Percentiles rank a stretch among this genome's conserved stretches.
These are phyloP conservation scores for Dysdera silvatica DNA, from an alignment of 1,140 invertebrate genomes.

Conservation along the genomic window DNA sequence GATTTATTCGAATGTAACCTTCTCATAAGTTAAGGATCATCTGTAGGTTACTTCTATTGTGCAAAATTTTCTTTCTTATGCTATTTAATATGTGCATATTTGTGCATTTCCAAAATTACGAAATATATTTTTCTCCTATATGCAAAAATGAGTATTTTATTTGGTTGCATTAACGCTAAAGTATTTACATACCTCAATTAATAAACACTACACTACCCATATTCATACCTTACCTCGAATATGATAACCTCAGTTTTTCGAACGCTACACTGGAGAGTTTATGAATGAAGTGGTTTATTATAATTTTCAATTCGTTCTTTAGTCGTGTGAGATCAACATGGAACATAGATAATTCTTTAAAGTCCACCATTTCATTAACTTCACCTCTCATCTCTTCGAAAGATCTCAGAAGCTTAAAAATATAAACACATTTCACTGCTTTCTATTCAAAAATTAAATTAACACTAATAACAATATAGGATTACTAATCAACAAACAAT, in stretches of 20 bases:
- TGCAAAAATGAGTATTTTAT: no score
- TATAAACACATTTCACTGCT: background rate
- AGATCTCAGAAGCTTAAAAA: constrained; percentile 3
- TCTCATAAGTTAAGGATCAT: no score
- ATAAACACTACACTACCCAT: background rate
- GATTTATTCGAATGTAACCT: no score
- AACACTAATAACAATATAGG: background rate
- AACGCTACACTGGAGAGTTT: constrained; percentile 5
- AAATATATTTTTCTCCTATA: no score
- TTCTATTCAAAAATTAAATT: background rate
- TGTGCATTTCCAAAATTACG: background rate
- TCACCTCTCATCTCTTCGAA: constrained; percentile 12
- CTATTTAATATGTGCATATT: no score
- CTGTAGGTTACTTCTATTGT: no score
- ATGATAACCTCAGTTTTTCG: background rate
- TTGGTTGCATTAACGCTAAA: no score
- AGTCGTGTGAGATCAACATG: constrained; percentile 4
- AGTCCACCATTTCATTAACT: constrained; percentile 10
- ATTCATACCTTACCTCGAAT: constrained; percentile 8
- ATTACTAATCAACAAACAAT: background rate
- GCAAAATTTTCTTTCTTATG: no score
- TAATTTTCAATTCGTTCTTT: background rate
- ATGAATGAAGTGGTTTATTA: constrained; percentile 7
- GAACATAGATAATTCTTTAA: background rate
- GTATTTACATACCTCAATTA: no score